Conservation (phyloP, 2,113 vertebrate species). For the Brienomyrus longianalis region DNA sequence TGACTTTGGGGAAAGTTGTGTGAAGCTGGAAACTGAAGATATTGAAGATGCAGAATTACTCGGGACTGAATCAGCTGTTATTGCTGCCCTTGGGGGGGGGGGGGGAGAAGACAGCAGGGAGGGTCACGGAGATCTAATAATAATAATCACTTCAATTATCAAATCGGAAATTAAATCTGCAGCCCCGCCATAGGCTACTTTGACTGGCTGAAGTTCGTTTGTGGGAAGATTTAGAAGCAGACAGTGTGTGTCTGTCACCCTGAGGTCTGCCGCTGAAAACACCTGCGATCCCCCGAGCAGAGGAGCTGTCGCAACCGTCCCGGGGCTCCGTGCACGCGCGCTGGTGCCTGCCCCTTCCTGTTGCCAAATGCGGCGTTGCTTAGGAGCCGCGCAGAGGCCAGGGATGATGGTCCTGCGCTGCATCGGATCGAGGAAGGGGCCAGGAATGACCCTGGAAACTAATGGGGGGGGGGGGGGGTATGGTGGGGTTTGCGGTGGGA, state of each 20-base stretch:
- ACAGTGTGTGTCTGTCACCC: conserved; percentile 21
- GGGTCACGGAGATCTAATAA: conserved; percentile 40
- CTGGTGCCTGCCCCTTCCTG: conserved; percentile 36
- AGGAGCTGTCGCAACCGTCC: conserved; percentile 15
- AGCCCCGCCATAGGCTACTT: conserved; percentile 50
- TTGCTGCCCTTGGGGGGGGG: conserved; percentile 36
- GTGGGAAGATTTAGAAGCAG: conserved; percentile 27
- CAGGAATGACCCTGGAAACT: not conserved
- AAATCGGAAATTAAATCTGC: conserved; percentile 64
- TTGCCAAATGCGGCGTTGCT: conserved; percentile 35
- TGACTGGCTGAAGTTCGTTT: conserved; percentile 53
- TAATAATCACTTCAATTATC: conserved; percentile 42
- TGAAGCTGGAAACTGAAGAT: not conserved
- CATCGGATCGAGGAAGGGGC: not conserved
- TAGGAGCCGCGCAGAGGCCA: not conserved
- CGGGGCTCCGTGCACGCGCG: not conserved
- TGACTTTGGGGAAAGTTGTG: not conserved
- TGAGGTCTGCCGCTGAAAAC: conserved; percentile 29
- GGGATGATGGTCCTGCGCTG: not conserved
- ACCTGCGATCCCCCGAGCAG: not conserved
- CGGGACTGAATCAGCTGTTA: conserved; percentile 9
- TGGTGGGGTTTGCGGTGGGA: no score
- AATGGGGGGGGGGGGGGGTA: not conserved
- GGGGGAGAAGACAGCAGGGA: not conserved
- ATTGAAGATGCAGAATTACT: not conserved